Evolutionary conservation across 1,140 invertebrate genomes (phyloP), one percentile per base, ranked within the genome.

Genomic region (Lysiphlebus fabarum): DNA sequence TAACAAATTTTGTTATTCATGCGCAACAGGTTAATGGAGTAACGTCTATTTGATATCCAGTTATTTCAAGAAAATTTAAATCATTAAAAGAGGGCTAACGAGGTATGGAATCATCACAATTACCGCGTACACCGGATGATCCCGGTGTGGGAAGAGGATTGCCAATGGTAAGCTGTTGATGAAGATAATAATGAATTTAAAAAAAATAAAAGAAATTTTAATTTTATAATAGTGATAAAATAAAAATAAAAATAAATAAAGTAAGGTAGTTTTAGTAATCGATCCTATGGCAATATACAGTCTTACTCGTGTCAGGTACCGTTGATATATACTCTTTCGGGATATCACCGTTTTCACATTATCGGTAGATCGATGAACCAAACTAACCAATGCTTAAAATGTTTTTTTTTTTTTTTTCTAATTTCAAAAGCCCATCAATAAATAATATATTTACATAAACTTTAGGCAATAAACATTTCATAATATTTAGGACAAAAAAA

Each of bases 1-100:
- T 5, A 47, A 47, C 4, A 47, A 4, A 5, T 47, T 47, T 26
- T 12, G 45, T 47, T 9, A 58, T 64, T 73, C 54, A 49, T 68
- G 57, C 69, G 70, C 71, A 75, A 75, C 74, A 76, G 74, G 72
- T 76, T 72, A 71, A 75, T 67, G 65, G 64, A 62, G 61, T 68
- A 66, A 47, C 50, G 45, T 65, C 59, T 68, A 44, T 43, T 67
- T 54, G 36, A 47, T 64, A 65, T 56, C 65, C 61, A 61, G 59
- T 58, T 37, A 65, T 62, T 68, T 65, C 61, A 54, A 47, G 26
- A 10, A 36, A 38, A 40, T 33, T 42, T 34, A 26, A 50, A 56
- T 34, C 17, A 14, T 33, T 17, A 45, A 37, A 51, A 14, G 14
- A 56, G 14, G 9, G 17, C 17, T 26, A 2, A 26, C 17, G 17